Percentiles rank a stretch among this genome's conserved stretches.
Evolutionary conservation across 2,113 vertebrate genomes (phyloP).

Genomic region (Salvelinus sp.): DNA sequence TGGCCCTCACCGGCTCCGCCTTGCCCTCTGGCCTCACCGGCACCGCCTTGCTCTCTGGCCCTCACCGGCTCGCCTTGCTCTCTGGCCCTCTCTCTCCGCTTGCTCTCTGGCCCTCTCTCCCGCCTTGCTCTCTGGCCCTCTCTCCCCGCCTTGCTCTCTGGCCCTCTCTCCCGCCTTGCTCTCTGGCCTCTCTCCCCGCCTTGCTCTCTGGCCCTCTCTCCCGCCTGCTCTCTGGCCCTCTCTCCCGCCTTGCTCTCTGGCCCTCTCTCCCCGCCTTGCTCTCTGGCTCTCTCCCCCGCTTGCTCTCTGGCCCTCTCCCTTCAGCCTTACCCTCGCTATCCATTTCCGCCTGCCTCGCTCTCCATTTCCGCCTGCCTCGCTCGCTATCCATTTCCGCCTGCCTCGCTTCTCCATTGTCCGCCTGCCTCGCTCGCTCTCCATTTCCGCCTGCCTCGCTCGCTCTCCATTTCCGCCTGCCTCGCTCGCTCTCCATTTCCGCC

Average conservation of each 20-base stretch:
- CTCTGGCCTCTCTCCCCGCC: no score
- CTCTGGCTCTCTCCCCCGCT: conserved; percentile 6
- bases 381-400: neutral
- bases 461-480: neutral
- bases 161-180: no score
- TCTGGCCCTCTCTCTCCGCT: no score
- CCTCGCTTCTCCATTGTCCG: neutral
- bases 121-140: no score
- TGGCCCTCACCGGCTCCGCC: no score
- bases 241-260: neutral
- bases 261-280: no score
- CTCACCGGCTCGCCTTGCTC: no score
- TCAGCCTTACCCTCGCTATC: neutral
- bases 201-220: no score
- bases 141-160: no score
- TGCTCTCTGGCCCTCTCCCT: conserved; percentile 6
- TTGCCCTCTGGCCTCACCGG: no score
- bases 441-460: neutral
- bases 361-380: neutral
- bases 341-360: neutral
- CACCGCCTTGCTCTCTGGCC: no score
- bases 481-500: neutral
- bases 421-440: neutral
- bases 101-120: no score
- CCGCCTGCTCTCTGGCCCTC: neutral